These are phyloP conservation scores for Pelodytes ibericus DNA, from an alignment of 2,797 vertebrate genomes.

Conservation along the genomic window DNA sequence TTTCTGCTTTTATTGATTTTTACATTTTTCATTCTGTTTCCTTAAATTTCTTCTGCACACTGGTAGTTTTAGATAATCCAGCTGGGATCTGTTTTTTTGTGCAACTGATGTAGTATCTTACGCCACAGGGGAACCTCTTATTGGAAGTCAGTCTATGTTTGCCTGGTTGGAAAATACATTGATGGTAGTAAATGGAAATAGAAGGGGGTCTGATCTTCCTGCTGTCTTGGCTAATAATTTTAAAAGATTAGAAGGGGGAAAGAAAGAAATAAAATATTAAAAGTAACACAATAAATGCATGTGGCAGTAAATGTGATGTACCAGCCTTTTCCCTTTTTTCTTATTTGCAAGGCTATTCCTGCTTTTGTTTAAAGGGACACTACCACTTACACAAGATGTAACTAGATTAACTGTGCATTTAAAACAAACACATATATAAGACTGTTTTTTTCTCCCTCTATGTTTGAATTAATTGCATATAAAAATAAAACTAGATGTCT, in stretches of 20 bases:
- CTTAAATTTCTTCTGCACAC: constrained; percentile 65
- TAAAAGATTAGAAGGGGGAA: constrained; percentile 61
- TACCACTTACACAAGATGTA: no score
- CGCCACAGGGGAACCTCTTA: constrained; percentile 75
- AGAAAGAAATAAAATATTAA: constrained; percentile 46
- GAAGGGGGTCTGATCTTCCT: constrained; percentile 68
- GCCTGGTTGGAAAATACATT: constrained; percentile 66
- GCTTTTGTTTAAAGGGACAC: no score
- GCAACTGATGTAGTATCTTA: constrained; percentile 62
- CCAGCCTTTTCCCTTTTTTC: not conserved
- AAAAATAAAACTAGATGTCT: no score
- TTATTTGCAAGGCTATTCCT: no score
- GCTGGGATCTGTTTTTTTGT: constrained; percentile 63
- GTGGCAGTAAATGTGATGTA: constrained; percentile 4
- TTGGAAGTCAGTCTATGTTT: constrained; percentile 65
- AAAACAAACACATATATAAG: no score
- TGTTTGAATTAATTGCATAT: no score
- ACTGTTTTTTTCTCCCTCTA: no score
- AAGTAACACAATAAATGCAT: constrained; percentile 21
- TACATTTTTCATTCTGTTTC: constrained; percentile 66
- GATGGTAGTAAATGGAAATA: constrained; percentile 72
- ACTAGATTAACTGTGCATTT: no score
- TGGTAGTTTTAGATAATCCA: constrained; percentile 61
- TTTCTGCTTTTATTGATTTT: constrained; percentile 53
- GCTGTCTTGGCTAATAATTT: constrained; percentile 69